phyloP scores from a whole-genome alignment of 2,888 invertebrate genomes.

The Mesoligia furuncula region DNA sequence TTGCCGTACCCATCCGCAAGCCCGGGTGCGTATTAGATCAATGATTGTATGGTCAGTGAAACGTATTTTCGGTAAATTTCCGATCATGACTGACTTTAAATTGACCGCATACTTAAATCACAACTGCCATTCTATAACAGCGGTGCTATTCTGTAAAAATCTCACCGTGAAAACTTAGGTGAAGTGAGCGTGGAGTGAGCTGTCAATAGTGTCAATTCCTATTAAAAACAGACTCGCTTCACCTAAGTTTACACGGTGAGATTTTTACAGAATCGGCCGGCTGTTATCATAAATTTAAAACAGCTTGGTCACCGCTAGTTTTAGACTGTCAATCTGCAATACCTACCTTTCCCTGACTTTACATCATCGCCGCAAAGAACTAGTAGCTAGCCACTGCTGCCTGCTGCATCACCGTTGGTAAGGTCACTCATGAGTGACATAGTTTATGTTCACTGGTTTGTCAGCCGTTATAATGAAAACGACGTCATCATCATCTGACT shows the following conservation, averaged over 20 bases:
- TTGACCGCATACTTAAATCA: not conserved
- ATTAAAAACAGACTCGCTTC: no score
- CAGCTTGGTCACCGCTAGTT: not conserved
- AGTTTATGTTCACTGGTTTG: not conserved
- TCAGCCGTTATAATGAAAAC: not conserved
- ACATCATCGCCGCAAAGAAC: not conserved
- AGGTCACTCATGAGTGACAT: not conserved
- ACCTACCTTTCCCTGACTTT: not conserved
- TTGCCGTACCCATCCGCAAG: constrained; percentile 64
- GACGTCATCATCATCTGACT: no score
- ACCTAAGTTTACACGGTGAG: no score
- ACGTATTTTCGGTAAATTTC: not conserved
- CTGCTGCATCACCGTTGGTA: not conserved
- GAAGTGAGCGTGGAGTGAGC: no score
- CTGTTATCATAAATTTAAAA: not conserved
- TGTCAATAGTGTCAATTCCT: no score
- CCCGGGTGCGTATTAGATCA: constrained; percentile 68
- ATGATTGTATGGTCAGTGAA: not conserved
- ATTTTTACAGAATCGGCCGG: no score
- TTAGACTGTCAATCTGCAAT: not conserved
- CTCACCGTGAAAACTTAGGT: no score
- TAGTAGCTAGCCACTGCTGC: not conserved
- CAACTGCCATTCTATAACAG: not conserved
- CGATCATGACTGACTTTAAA: not conserved
- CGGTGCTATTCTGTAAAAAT: no score